phyloP scores from a whole-genome alignment of 1,140 invertebrate species.

The Aricia agestis region DNA sequence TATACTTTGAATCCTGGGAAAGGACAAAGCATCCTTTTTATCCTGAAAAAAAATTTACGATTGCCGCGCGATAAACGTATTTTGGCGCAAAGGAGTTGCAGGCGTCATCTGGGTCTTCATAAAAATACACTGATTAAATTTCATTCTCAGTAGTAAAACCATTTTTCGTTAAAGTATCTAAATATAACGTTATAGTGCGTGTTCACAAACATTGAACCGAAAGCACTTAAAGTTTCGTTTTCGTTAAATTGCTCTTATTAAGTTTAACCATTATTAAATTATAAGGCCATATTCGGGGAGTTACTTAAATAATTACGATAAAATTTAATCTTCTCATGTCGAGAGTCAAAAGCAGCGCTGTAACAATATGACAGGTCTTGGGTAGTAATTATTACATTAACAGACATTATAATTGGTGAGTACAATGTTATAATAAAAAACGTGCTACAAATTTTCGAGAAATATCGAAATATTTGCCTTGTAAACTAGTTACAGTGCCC shows the following conservation, averaged over 20 bases:
- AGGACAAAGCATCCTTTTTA: no score
- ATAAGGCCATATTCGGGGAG: background rate
- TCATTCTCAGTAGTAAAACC: no score
- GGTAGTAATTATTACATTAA: background rate
- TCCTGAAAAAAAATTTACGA: no score
- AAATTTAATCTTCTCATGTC: background rate
- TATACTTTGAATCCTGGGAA: no score
- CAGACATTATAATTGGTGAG: no score
- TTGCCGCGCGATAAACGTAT: no score
- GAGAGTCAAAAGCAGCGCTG: background rate
- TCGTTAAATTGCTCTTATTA: background rate
- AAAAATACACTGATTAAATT: no score
- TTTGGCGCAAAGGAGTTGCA: no score
- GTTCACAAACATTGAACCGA: background rate
- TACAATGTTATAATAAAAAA: no score
- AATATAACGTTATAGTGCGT: background rate
- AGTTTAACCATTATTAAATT: background rate
- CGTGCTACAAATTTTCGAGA: no score
- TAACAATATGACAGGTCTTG: background rate
- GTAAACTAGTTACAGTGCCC: slow-evolving; percentile 16
- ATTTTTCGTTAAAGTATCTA: background rate
- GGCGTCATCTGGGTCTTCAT: no score
- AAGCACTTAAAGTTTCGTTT: slow-evolving; percentile 3
- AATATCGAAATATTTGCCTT: slow-evolving; percentile 12
- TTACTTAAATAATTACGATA: slow-evolving; percentile 2